These are phyloP conservation scores for Pogona vitticeps DNA, from an alignment of 2,113 vertebrate species.

Conservation along the genomic window DNA sequence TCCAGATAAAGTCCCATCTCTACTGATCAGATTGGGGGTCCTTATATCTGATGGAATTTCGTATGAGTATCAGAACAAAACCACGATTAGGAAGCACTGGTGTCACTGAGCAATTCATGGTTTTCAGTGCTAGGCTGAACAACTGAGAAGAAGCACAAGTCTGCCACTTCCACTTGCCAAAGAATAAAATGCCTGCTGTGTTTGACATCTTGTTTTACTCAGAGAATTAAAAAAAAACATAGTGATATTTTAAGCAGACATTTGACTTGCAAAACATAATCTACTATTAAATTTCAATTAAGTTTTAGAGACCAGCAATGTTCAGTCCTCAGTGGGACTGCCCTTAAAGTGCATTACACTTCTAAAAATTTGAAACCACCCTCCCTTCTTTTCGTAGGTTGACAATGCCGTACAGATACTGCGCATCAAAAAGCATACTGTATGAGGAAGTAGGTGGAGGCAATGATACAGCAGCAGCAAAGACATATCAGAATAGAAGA, in stretches of 20 bases:
- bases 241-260: not conserved
- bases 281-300: not conserved
- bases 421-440: not conserved
- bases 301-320: not conserved
- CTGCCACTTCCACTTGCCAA: not conserved
- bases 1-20: not conserved
- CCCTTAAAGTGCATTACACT: not conserved
- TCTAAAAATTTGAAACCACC: not conserved
- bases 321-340: not conserved
- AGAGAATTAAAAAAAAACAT: not conserved
- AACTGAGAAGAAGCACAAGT: not conserved
- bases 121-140: not conserved
- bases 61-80: not conserved
- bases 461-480: too few relatives aligned
- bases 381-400: not conserved
- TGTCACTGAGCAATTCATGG: not conserved
- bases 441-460: too few relatives aligned
- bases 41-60: not conserved
- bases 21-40: not conserved
- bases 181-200: not conserved
- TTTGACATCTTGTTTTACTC: not conserved
- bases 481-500: too few relatives aligned
- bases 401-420: not conserved
- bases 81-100: not conserved
- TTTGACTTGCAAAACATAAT: constrained; percentile 1